Evolutionary conservation across 2,888 invertebrate species (phyloP).

Genomic region (Gisinianus flammeolus): DNA sequence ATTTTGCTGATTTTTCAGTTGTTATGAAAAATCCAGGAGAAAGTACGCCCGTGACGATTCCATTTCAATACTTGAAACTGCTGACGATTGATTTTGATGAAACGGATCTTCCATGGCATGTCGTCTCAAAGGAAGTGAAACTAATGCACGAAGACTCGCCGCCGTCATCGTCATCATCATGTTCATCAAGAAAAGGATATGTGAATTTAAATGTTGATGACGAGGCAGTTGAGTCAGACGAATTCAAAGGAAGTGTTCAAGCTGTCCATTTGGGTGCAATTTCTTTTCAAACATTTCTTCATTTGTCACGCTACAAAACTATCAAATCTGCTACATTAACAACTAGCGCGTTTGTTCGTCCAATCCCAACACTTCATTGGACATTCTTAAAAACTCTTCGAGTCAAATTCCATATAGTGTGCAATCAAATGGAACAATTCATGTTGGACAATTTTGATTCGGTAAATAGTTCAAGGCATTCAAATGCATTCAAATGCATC

Average conservation of each 20-base stretch:
- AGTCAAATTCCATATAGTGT: conserved; percentile 16
- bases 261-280: conserved; percentile 10
- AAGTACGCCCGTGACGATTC: neutral
- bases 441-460: conserved; percentile 35
- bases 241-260: conserved; percentile 15
- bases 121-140: neutral
- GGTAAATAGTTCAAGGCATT: too few species aligned
- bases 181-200: too few species aligned
- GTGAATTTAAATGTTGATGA: neutral
- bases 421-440: conserved; percentile 14
- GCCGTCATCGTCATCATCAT: neutral
- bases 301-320: conserved; percentile 9
- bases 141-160: too few species aligned
- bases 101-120: conserved; percentile 26
- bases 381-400: conserved; percentile 1
- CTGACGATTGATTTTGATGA: conserved; percentile 22
- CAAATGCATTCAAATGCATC: too few species aligned
- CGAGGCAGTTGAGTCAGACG: neutral
- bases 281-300: conserved; percentile 16
- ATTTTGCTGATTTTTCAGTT: conserved; percentile 17
- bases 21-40: neutral
- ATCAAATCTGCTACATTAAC: conserved; percentile 20
- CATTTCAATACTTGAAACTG: conserved; percentile 21
- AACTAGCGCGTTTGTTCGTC: conserved; percentile 14
- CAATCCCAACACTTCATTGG: conserved; percentile 27